phyloP scores from a whole-genome alignment of 2,113 vertebrate species.

The Mirounga angustirostris region DNA sequence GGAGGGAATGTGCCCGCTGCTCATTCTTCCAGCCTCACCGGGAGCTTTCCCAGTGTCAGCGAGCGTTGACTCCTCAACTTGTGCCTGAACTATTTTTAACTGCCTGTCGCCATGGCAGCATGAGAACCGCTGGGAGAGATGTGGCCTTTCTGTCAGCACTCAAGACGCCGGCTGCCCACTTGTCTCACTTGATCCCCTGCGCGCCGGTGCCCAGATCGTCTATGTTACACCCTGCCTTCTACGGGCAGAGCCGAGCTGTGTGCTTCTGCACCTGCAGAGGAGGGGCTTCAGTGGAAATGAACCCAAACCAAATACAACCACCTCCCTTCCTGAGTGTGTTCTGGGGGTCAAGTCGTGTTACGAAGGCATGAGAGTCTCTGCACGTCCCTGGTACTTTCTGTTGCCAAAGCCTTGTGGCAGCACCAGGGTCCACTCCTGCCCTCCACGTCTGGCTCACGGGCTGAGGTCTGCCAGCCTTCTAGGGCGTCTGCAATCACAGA shows the following conservation, averaged over 20 bases:
- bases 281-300: background rate
- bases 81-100: conserved; percentile 85
- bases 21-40: background rate
- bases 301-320: background rate
- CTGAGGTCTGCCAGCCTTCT: background rate
- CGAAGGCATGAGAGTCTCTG: background rate
- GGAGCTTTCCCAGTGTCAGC: background rate
- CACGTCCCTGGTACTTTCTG: background rate
- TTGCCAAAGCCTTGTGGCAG: background rate
- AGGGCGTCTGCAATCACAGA: background rate
- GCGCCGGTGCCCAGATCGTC: background rate
- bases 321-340: too few species aligned
- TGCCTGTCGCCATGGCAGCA: conserved; percentile 83
- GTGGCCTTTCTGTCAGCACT: conserved; percentile 68
- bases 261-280: background rate
- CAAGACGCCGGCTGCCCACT: conserved; percentile 56
- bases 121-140: conserved; percentile 28
- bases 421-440: background rate
- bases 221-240: background rate
- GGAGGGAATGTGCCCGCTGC: fast-evolving
- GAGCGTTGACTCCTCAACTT: conserved; percentile 41
- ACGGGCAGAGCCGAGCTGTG: too few species aligned
- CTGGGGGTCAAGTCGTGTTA: too few species aligned
- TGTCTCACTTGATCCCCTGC: background rate
- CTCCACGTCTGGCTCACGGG: background rate